Evolutionary conservation across 2,113 vertebrate genomes (phyloP), one percentile per base, ranked within the genome.

Genomic region (Panurus biarmicus): DNA sequence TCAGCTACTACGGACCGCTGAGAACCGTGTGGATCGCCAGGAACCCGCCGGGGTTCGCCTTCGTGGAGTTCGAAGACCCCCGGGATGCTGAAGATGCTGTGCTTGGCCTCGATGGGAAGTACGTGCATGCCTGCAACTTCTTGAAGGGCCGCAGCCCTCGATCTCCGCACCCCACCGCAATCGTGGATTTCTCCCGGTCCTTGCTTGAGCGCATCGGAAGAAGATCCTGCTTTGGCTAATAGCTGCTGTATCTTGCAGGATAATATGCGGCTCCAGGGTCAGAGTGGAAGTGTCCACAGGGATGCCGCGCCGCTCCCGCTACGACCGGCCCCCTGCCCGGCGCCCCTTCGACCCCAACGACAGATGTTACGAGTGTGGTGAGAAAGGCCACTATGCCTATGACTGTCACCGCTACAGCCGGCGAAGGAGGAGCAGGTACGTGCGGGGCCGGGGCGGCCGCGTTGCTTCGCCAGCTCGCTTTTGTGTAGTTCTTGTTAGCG

Each of bases 371-470:
- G 98, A 99, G 74, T 98, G 98, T 93, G 98, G 98, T 22, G 98
- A 99, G 96, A 99, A 98, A 97, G 98, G 98, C 90, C 98, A 99
- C 97, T 99, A 98, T 96, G 98, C 98, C 81, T 99, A 99, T 84
- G 98, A 99, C 93, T 99, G 98, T 72, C 98, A 98, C 69, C 98
- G 98, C 72, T 98, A 98, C 95, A 98, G 98, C 67, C 98, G 98
- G 1, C 97, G 98, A 13, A 97, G 98, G 61, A 97, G 98, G 94
- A 98, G 98, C 98, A 98, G 98, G 98, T 98, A 98, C 42, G 96
- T 96, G 87, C 28, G 87, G 85, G 92, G 56, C 89, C 40, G 22
- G 62, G 94, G 81, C 16, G 69, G 95, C 87, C 67, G 95, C 85
- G 20, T 65, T 65, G 95, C 87, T 95, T 94, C 35, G 9, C 87